Evolutionary conservation across 2,797 vertebrate genomes (phyloP), one percentile per base, ranked within the genome.

Genomic region (Amblyraja radiata): DNA sequence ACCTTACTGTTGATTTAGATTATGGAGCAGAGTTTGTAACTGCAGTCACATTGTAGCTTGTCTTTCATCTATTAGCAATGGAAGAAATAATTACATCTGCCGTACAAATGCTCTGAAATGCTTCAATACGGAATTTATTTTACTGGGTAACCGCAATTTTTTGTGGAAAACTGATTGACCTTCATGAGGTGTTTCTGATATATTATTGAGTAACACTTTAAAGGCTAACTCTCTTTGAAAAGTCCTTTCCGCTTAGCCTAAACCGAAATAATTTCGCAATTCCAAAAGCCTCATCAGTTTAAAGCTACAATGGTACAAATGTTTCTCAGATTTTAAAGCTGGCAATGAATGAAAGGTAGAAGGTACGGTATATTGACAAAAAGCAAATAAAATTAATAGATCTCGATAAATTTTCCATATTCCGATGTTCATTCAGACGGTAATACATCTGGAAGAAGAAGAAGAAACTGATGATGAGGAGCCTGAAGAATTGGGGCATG

Each of bases 381-480:
- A 68, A 63, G 2, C 14, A 65, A 32, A 65, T 13, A 65, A 32
- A 65, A 32, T 88, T 36, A 9, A n/a, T 25, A 84, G 1, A 61
- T 61, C 84, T 21, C n/a, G 23, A 61, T 88, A 36, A 18, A 88
- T 36, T 88, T 68, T 88, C 16, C 63, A 68, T 32, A 10, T 68
- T 46, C 11, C 74, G 63, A 71, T 90, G 68, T 23, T 91, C 11
- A 36, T 74, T 73, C 68, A 91, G 90, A 39, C 68, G 25, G 32
- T 36, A 73, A 21, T 71, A 73, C 90, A 96, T 93, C 94, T 97
- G 16, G 99, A 99, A 93, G 98, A 99, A 93, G 98, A 99, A 54
- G 99, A 99, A 68, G 98, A 98, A 14, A 98, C 97, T 0, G 98
- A 98, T 36, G 98, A 97, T 2, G 97, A 99, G 73, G 98, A 99